phyloP scores from a whole-genome alignment of 2,888 invertebrate genomes.

The Sphinx pinastri region DNA sequence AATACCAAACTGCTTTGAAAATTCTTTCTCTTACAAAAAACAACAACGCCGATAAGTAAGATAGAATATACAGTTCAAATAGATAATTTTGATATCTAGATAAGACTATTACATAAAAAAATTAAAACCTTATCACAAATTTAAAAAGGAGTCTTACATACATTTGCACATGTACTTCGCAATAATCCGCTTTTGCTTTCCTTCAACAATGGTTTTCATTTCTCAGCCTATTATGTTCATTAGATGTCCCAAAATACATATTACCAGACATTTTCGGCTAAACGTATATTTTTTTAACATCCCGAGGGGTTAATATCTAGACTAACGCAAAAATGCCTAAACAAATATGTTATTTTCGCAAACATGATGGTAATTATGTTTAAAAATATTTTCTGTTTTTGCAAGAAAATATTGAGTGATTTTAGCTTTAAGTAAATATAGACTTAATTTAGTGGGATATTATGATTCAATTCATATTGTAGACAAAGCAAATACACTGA shows the following conservation, averaged over 20 bases:
- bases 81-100: too few species aligned
- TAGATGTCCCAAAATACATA: neutral
- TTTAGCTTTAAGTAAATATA: neutral
- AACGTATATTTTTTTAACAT: neutral
- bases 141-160: neutral
- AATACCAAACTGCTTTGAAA: too few species aligned
- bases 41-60: too few species aligned
- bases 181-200: neutral
- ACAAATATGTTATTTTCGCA: neutral
- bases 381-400: neutral
- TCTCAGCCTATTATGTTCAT: neutral
- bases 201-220: neutral
- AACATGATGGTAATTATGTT: neutral
- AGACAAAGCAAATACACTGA: too few species aligned
- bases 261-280: neutral
- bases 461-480: too few species aligned
- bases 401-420: neutral
- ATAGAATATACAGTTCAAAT: too few species aligned
- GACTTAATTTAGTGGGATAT: too few species aligned
- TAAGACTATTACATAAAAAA: too few species aligned
- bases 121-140: too few species aligned
- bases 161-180: neutral
- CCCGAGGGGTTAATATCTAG: constrained; percentile 13
- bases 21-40: too few species aligned
- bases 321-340: neutral